Evolutionary conservation across 2,113 vertebrate species (phyloP).

Genomic region (Sander lucioperca): DNA sequence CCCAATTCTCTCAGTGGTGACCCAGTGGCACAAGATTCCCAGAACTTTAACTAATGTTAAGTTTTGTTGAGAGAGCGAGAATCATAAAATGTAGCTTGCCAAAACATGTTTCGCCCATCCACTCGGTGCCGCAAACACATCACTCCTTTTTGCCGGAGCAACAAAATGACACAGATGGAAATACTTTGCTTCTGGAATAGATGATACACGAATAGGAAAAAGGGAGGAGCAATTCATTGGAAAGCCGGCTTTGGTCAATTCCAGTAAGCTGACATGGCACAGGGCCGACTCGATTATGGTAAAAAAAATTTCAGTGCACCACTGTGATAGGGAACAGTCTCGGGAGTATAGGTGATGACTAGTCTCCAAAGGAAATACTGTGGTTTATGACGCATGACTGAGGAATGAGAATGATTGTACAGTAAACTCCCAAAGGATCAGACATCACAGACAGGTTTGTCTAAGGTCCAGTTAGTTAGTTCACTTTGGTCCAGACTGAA

Average conservation of each 20-base stretch:
- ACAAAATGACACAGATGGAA: slow-evolving; percentile 15
- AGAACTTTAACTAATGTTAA: slow-evolving; percentile 2
- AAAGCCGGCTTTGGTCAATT: slow-evolving; percentile 51
- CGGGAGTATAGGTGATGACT: background rate
- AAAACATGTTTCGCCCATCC: background rate
- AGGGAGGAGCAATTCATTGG: slow-evolving; percentile 32
- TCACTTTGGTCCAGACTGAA: no score
- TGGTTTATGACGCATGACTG: slow-evolving; percentile 12
- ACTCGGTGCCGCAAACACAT: background rate
- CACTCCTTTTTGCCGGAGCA: background rate
- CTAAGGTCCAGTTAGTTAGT: background rate
- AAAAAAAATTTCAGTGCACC: background rate
- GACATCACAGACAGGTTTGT: background rate
- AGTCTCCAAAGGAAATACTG: slow-evolving; percentile 30
- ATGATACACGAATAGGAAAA: background rate
- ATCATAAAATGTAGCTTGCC: background rate
- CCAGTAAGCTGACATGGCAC: slow-evolving; percentile 61
- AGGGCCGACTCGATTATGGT: background rate
- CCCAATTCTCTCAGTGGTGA: background rate
- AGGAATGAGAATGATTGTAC: background rate
- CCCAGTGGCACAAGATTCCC: background rate
- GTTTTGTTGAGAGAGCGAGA: background rate
- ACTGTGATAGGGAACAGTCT: background rate
- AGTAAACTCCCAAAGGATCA: background rate
- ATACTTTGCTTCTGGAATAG: slow-evolving; percentile 19